Evolutionary conservation across 92 coral and sea anemone genomes (phyloP).

Genomic region (Epizoanthus rinbou): DNA sequence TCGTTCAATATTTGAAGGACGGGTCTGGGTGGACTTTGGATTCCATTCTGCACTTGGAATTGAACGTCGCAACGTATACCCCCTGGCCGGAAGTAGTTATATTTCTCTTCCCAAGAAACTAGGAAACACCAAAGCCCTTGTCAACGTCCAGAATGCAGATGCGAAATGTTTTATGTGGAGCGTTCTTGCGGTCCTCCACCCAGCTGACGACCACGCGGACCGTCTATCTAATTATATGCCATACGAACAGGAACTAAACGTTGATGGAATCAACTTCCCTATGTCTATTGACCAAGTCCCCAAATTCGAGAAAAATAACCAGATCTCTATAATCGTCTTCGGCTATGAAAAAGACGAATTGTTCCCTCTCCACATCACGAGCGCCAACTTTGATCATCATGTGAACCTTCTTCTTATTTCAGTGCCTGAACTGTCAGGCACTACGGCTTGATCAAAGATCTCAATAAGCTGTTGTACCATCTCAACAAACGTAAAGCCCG

Average conservation of each 20-base stretch:
- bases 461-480: constrained; percentile 22
- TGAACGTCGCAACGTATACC: constrained; percentile 43
- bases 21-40: constrained; percentile 51
- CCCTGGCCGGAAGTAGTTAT: constrained; percentile 54
- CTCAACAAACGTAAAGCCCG: constrained; percentile 10
- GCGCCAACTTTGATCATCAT: constrained; percentile 14
- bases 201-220: neutral
- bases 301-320: constrained; percentile 29
- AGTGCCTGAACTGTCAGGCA: constrained; percentile 22
- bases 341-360: constrained; percentile 34
- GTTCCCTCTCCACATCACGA: constrained; percentile 33
- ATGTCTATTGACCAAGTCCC: neutral
- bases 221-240: constrained; percentile 13
- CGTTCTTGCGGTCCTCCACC: constrained; percentile 54
- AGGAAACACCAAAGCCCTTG: constrained; percentile 55
- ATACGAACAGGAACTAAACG: constrained; percentile 37
- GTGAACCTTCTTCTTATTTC: constrained; percentile 47
- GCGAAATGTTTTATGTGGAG: constrained; percentile 55
- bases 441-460: constrained; percentile 48
- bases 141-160: constrained; percentile 56
- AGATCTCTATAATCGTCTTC: constrained; percentile 35
- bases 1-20: constrained; percentile 39
- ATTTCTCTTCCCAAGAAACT: constrained; percentile 50
- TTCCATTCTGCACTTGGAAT: constrained; percentile 42
- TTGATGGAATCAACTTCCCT: constrained; percentile 39